Percentiles rank a stretch among this genome's conserved stretches.
phyloP scores from a whole-genome alignment of 1,140 invertebrate genomes.

The Ganaspis sp. region DNA sequence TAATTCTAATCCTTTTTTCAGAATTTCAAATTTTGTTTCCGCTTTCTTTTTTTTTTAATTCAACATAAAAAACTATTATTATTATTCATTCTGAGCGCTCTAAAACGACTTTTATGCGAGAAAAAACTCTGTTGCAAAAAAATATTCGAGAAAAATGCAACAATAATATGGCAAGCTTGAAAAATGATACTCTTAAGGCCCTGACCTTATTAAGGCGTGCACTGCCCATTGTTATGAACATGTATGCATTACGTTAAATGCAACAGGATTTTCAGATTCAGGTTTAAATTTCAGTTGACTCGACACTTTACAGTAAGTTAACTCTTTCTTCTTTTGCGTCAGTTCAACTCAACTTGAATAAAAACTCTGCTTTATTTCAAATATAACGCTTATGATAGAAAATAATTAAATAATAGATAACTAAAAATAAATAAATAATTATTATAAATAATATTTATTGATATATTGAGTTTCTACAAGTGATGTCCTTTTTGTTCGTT shows the following conservation, averaged over 20 bases:
- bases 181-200: conserved; percentile 15
- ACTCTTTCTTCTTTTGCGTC: background rate
- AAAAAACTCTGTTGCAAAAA: background rate
- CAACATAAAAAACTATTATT: no score
- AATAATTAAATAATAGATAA: no score
- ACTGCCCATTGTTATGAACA: conserved; percentile 2
- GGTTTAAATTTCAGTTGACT: conserved; percentile 26
- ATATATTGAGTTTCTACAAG: no score
- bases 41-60: no score
- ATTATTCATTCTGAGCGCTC: background rate
- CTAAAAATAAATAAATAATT: no score
- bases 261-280: conserved; percentile 25
- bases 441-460: no score
- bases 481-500: no score
- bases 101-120: background rate
- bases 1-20: no score
- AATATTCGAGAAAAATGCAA: background rate
- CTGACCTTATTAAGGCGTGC: conserved; percentile 16
- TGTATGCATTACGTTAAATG: conserved; percentile 4
- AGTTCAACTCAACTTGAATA: background rate
- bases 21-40: no score
- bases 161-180: conserved; percentile 8
- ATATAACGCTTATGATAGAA: background rate
- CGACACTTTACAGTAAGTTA: conserved; percentile 3
- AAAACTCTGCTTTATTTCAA: background rate